Evolutionary conservation across 1,140 invertebrate genomes (phyloP).

Genomic region (Drosophila fuyamai): DNA sequence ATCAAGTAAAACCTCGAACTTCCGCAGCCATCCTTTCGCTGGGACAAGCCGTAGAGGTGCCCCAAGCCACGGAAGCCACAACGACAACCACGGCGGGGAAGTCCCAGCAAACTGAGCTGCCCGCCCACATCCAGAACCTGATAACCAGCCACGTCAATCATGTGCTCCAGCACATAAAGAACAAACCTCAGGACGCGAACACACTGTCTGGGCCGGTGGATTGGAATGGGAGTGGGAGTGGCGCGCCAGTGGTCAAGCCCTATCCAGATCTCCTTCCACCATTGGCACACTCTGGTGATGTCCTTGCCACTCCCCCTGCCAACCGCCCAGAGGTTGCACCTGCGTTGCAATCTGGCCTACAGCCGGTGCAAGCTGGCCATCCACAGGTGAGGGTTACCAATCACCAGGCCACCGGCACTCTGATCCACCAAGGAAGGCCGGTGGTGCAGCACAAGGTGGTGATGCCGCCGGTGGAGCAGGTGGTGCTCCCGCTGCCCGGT

Average conservation of each 20-base stretch:
- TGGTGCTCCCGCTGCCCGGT: slow-evolving; percentile 48
- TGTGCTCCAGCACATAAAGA: slow-evolving; percentile 49
- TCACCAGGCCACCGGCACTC: slow-evolving; percentile 62
- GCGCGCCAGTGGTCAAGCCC: slow-evolving; percentile 47
- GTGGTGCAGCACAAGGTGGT: slow-evolving; percentile 63
- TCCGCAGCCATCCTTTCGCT: slow-evolving; percentile 44
- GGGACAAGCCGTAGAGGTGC: slow-evolving; percentile 39
- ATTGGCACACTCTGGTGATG: slow-evolving; percentile 51
- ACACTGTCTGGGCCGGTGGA: slow-evolving; percentile 58
- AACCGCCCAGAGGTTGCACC: slow-evolving; percentile 52
- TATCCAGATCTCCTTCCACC: slow-evolving; percentile 70
- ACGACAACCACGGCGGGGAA: slow-evolving; percentile 12
- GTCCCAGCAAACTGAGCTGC: slow-evolving; percentile 36
- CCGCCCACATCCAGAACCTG: slow-evolving; percentile 56
- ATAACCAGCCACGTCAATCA: slow-evolving; percentile 78
- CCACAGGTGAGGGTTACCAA: slow-evolving; percentile 63
- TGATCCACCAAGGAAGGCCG: slow-evolving; percentile 38
- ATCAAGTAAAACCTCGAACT: background rate
- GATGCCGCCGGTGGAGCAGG: slow-evolving; percentile 54
- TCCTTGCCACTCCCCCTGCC: slow-evolving; percentile 31
- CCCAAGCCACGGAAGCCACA: slow-evolving; percentile 32
- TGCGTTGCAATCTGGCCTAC: slow-evolving; percentile 51
- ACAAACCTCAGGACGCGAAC: slow-evolving; percentile 30
- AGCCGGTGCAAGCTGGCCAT: slow-evolving; percentile 47
- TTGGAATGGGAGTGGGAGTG: slow-evolving; percentile 16